These are phyloP conservation scores for Smutsia temminckii DNA, from an alignment of 2,797 vertebrate species.

Conservation along the genomic window DNA sequence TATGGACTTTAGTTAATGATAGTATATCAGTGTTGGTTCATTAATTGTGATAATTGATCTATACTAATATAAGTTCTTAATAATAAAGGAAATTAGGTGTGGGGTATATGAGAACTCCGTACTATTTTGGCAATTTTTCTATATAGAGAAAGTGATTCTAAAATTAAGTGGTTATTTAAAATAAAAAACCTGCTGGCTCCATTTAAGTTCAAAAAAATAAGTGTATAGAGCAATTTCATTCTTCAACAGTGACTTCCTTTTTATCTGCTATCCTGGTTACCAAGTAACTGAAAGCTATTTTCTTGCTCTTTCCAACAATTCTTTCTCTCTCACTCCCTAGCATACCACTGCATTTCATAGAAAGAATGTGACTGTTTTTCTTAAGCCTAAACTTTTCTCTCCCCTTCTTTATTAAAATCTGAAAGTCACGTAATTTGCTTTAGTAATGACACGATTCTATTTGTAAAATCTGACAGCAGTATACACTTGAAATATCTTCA, in stretches of 20 bases:
- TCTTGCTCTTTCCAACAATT: not conserved
- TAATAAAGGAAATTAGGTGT: not conserved
- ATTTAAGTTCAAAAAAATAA: conserved; percentile 7
- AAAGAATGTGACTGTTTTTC: not conserved
- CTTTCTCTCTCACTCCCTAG: not conserved
- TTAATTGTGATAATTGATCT: not conserved
- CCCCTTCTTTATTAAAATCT: not conserved
- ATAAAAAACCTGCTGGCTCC: not conserved
- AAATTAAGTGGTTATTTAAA: not conserved
- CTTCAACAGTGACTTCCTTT: conserved; percentile 12
- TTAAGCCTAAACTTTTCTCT: not conserved
- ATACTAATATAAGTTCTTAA: not conserved
- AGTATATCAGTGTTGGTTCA: not conserved
- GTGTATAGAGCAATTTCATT: not conserved
- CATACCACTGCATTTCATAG: not conserved
- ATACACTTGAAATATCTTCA: not conserved
- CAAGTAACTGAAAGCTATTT: not conserved
- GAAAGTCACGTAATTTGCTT: not conserved
- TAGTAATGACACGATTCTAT: not conserved
- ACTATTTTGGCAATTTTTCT: not conserved
- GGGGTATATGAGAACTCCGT: not conserved
- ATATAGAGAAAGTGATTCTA: not conserved
- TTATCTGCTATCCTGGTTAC: not conserved
- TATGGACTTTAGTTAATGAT: not conserved
- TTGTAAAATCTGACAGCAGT: not conserved